phyloP scores from a whole-genome alignment of 1,140 invertebrate genomes.

The Pachypsylla venusta region DNA sequence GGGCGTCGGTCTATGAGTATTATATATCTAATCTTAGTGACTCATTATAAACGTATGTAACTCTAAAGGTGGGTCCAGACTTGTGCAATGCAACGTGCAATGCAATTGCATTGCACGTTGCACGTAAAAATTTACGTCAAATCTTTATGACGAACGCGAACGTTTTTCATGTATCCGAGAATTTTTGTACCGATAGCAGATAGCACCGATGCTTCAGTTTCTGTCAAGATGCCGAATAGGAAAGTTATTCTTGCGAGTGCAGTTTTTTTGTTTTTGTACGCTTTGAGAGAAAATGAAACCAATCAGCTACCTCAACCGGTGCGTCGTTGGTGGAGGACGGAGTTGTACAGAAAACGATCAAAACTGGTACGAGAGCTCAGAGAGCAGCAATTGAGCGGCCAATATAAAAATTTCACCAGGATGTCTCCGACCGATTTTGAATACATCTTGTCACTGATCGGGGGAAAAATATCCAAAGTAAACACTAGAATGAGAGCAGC shows the following conservation, averaged over 20 bases:
- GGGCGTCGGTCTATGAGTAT: too few relatives aligned
- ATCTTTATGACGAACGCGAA: conserved; percentile 8
- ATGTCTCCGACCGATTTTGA: conserved; percentile 24
- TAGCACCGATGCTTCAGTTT: conserved; percentile 9
- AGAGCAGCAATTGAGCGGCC: not conserved
- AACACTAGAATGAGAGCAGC: conserved; percentile 11
- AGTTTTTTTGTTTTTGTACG: conserved; percentile 8
- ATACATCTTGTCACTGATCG: conserved; percentile 21
- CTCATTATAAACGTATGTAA: too few relatives aligned
- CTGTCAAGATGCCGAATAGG: conserved; percentile 8
- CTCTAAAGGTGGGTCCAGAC: conserved; percentile 8
- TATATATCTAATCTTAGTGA: too few relatives aligned
- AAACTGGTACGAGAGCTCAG: conserved; percentile 5
- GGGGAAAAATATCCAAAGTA: conserved; percentile 18
- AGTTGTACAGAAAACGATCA: conserved; percentile 12
- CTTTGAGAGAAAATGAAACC: conserved; percentile 9
- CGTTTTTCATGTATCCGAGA: conserved; percentile 9
- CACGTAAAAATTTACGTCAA: conserved; percentile 7
- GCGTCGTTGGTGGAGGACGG: conserved; percentile 10
- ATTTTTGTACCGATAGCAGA: too few relatives aligned
- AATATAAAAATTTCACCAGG: conserved; percentile 21
- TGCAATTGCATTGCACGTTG: conserved; percentile 6
- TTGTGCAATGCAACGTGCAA: conserved; percentile 8
- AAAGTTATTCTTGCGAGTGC: conserved; percentile 9
- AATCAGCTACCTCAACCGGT: conserved; percentile 13